Conservation (phyloP, 2,797 vertebrate species). For the Protonibea diacanthus region DNA sequence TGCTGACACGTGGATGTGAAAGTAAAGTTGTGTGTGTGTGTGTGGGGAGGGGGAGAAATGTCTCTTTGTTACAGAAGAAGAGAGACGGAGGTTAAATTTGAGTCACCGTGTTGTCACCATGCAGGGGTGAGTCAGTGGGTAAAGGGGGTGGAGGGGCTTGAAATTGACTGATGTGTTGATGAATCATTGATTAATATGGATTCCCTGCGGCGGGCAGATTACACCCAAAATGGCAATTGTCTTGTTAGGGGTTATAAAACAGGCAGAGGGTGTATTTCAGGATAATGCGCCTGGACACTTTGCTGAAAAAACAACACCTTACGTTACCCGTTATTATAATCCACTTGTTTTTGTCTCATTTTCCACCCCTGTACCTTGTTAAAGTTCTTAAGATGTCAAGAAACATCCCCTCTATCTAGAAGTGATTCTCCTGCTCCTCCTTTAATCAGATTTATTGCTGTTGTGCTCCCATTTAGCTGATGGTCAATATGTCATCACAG, state of each 20-base stretch:
- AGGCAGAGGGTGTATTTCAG: not conserved
- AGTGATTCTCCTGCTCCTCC: not conserved
- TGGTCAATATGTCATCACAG: slow-evolving; percentile 17
- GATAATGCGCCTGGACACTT: no score
- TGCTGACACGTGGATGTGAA: slow-evolving; percentile 2
- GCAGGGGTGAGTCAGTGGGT: slow-evolving; percentile 57
- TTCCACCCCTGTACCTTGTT: not conserved
- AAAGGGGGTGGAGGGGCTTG: not conserved
- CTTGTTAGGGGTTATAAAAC: not conserved
- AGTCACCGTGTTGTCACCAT: slow-evolving; percentile 64
- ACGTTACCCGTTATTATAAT: not conserved
- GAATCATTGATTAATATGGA: slow-evolving; percentile 71
- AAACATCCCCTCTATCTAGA: not conserved
- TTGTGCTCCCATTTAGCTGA: slow-evolving; percentile 17
- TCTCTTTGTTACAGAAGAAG: slow-evolving; percentile 29
- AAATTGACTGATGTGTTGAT: slow-evolving; percentile 52
- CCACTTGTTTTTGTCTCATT: not conserved
- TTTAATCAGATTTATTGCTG: slow-evolving; percentile 28
- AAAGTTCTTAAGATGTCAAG: not conserved
- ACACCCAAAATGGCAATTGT: slow-evolving; percentile 14
- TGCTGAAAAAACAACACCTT: slow-evolving; percentile 6
- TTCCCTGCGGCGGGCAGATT: slow-evolving; percentile 13
- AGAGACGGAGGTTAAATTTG: slow-evolving; percentile 32
- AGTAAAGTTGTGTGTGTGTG: not conserved
- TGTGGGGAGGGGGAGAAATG: not conserved